phyloP scores from a whole-genome alignment of 1,140 invertebrate genomes.

The Microplitis mediator region DNA sequence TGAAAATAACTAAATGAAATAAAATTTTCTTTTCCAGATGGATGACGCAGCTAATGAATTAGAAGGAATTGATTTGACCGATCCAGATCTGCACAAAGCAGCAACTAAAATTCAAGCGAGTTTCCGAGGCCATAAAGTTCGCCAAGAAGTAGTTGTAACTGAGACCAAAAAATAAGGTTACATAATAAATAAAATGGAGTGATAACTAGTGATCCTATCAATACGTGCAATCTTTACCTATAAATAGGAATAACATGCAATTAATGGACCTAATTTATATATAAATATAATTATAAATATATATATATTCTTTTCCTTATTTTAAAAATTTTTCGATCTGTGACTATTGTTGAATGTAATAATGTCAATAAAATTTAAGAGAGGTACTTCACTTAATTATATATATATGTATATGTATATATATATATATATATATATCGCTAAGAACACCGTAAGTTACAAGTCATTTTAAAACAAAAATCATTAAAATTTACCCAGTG shows the following conservation, averaged over 20 bases:
- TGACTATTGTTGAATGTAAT: not conserved
- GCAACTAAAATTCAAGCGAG: constrained; percentile 93
- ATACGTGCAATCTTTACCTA: constrained; percentile 1
- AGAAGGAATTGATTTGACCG: constrained; percentile 78
- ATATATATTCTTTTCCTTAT: not conserved
- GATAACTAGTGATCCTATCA: not conserved
- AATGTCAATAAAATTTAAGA: not conserved
- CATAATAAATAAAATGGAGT: constrained; percentile 12
- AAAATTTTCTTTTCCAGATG: constrained; percentile 45
- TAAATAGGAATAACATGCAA: constrained; percentile 14
- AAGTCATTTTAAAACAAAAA: not conserved
- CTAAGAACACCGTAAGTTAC: constrained; percentile 25
- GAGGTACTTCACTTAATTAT: not conserved
- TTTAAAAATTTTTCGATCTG: not conserved
- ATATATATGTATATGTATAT: not conserved
- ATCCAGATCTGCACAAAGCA: constrained; percentile 88
- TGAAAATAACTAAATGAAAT: not conserved
- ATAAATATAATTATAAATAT: not conserved
- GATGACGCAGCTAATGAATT: constrained; percentile 70
- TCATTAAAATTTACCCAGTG: no score
- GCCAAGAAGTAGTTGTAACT: constrained; percentile 69
- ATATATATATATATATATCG: not conserved
- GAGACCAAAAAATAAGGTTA: constrained; percentile 50
- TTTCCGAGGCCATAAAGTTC: constrained; percentile 87
- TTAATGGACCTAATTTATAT: not conserved